Conservation (phyloP, 64 coral and sea anemone genomes). For the Montipora foliosa region DNA sequence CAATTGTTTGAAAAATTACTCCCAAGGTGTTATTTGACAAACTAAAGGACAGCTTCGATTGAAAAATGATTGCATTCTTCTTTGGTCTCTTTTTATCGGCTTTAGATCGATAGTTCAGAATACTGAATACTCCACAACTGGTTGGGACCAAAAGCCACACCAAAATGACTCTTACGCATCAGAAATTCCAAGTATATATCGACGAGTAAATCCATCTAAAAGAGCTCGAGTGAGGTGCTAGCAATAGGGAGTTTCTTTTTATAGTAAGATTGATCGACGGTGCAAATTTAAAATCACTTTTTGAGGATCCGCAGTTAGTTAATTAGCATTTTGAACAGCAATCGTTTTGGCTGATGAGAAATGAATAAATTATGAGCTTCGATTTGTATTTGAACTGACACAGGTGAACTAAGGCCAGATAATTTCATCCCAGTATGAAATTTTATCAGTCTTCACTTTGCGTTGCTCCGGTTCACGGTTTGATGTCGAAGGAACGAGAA, state of each 20-base stretch:
- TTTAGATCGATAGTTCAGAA: neutral
- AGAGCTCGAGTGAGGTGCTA: neutral
- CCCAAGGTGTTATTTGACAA: neutral
- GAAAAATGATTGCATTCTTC: neutral
- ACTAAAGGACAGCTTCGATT: slow-evolving; percentile 13
- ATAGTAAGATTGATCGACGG: neutral
- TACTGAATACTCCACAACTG: no score
- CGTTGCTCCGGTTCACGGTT: neutral
- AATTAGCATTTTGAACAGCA: slow-evolving; percentile 58
- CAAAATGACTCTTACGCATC: neutral
- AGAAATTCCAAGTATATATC: neutral
- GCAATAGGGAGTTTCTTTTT: neutral
- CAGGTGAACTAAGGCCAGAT: slow-evolving; percentile 15
- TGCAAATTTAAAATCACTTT: slow-evolving; percentile 38
- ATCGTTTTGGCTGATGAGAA: slow-evolving; percentile 4
- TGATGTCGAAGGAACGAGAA: slow-evolving; percentile 4
- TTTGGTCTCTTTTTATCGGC: neutral
- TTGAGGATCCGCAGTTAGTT: slow-evolving; percentile 47
- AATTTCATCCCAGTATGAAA: neutral
- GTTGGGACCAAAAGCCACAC: neutral
- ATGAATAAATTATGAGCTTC: slow-evolving; percentile 60
- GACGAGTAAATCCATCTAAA: neutral
- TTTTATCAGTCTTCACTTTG: neutral
- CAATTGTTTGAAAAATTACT: slow-evolving; percentile 35
- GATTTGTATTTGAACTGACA: slow-evolving; percentile 1